Percentiles rank a stretch among this genome's conserved stretches.
phyloP scores from a whole-genome alignment of 92 coral and sea anemone genomes.

The Heliopora coerulea region DNA sequence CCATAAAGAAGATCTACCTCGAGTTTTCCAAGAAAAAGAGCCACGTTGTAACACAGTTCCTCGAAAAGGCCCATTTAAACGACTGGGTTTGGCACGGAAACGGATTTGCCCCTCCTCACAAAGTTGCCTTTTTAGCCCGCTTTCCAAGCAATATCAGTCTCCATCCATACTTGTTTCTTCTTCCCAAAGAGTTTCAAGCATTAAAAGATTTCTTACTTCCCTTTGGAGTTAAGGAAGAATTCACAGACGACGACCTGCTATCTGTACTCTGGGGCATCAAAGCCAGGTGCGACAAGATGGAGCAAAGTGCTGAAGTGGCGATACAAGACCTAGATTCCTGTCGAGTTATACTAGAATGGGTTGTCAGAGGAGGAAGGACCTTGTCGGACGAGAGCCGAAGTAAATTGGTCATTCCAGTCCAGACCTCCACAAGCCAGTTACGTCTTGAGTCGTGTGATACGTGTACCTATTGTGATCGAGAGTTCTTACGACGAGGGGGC shows the following conservation, averaged over 20 bases:
- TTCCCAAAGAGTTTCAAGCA: constrained; percentile 54
- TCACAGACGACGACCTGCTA: constrained; percentile 57
- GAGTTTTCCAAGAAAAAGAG: constrained; percentile 36
- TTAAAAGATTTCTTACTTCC: constrained; percentile 48
- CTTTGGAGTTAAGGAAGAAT: constrained; percentile 58
- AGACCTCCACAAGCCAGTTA: constrained; percentile 55
- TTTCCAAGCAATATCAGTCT: constrained; percentile 53
- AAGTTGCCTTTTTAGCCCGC: constrained; percentile 41
- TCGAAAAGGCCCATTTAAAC: constrained; percentile 33
- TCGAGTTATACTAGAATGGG: constrained; percentile 72
- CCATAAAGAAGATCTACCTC: constrained; percentile 61
- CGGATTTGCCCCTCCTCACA: constrained; percentile 70
- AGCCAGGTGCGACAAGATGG: constrained; percentile 52
- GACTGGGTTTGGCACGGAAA: constrained; percentile 86
- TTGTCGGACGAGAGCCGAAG: constrained; percentile 48
- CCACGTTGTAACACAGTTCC: background rate
- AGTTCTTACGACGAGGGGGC: constrained; percentile 69
- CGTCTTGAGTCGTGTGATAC: constrained; percentile 67
- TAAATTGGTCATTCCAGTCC: constrained; percentile 69
- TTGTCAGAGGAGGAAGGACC: constrained; percentile 56
- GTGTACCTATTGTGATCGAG: constrained; percentile 78
- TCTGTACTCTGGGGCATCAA: constrained; percentile 60
- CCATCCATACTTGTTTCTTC: constrained; percentile 57
- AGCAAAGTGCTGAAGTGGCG: constrained; percentile 16
- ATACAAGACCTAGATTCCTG: constrained; percentile 58